A percentile compares a stretch with the other conserved stretches of the same genome.
Evolutionary conservation across 2,888 invertebrate species (phyloP).

Genomic region (Meganola albula): DNA sequence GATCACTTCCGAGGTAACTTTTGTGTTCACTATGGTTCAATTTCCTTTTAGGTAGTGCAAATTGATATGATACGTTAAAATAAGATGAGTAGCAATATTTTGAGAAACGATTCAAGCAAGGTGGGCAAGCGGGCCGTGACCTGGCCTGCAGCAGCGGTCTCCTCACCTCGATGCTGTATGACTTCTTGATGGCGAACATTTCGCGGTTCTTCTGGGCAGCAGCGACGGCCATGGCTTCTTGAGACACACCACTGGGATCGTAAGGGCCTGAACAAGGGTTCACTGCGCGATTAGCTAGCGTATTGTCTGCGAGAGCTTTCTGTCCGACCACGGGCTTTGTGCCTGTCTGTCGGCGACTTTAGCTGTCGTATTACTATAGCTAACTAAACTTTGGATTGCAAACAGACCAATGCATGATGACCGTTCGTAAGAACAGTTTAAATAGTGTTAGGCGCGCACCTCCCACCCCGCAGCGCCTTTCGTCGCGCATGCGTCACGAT

Average conservation of each 20-base stretch:
- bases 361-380: slow-evolving; percentile 76
- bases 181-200: slow-evolving; percentile 98
- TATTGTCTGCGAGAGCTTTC: slow-evolving; percentile 73
- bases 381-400: slow-evolving; percentile 81
- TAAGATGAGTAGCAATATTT: slow-evolving; percentile 5
- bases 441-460: slow-evolving; percentile 77
- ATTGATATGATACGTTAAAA: no score
- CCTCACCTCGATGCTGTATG: slow-evolving; percentile 97
- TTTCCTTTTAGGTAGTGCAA: no score
- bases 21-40: no score
- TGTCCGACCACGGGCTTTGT: slow-evolving; percentile 79
- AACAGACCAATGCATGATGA: slow-evolving; percentile 83
- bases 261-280: slow-evolving; percentile 70
- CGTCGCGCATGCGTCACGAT: slow-evolving; percentile 80
- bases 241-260: slow-evolving; percentile 69
- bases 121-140: slow-evolving; percentile 19
- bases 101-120: slow-evolving; percentile 28
- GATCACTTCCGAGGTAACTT: no score
- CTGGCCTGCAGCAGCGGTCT: slow-evolving; percentile 30
- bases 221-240: slow-evolving; percentile 88
- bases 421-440: slow-evolving; percentile 81
- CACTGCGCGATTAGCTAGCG: slow-evolving; percentile 76
- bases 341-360: slow-evolving; percentile 77
- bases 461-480: slow-evolving; percentile 76
- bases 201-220: slow-evolving; percentile 96